These are phyloP conservation scores for Metallyticus violacea DNA, from an alignment of 2,888 invertebrate genomes.

Conservation along the genomic window DNA sequence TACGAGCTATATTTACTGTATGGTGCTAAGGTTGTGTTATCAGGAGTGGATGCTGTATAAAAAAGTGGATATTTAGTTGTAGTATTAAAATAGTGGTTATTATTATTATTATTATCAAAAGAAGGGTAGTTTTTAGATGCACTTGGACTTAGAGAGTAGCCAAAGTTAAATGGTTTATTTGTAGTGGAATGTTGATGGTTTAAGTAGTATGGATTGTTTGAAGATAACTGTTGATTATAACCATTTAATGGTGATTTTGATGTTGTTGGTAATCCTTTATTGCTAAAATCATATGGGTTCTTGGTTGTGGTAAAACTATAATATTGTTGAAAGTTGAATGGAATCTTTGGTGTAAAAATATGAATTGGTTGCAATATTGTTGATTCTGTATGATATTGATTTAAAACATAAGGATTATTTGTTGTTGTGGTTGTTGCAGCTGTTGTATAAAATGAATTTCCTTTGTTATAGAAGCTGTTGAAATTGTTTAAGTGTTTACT, in stretches of 20 bases:
- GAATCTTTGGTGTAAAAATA: conserved; percentile 35
- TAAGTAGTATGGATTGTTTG: conserved; percentile 40
- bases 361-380: not conserved
- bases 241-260: conserved; percentile 36
- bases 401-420: not conserved
- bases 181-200: conserved; percentile 21
- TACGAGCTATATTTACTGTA: not conserved
- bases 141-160: not conserved
- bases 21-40: not conserved
- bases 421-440: conserved; percentile 1
- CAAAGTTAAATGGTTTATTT: not conserved
- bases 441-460: not conserved
- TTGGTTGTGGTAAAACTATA: conserved; percentile 16
- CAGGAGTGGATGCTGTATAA: conserved; percentile 21
- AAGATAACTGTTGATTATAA: conserved; percentile 36
- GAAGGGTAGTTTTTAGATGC: not conserved
- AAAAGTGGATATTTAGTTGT: conserved; percentile 38
- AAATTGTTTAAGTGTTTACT: not conserved
- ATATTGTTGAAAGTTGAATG: conserved; percentile 37
- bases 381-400: not conserved
- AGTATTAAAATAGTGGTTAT: conserved; percentile 36
- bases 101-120: not conserved
- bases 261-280: conserved; percentile 33
- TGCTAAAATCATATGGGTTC: conserved; percentile 24
- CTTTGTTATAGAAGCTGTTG: not conserved